Evolutionary conservation across 1,140 invertebrate species (phyloP).

Genomic region (Drosophila ambigua): DNA sequence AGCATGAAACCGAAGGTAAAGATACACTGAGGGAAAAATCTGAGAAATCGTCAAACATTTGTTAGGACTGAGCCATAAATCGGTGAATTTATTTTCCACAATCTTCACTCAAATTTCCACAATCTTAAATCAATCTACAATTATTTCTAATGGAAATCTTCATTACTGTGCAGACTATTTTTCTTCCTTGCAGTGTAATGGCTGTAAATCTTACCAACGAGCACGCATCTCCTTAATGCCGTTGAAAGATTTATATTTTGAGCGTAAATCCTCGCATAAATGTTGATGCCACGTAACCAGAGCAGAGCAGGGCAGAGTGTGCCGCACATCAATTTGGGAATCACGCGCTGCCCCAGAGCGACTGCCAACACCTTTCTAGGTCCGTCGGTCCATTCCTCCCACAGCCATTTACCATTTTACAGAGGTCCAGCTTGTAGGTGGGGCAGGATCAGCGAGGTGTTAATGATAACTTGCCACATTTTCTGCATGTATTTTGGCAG

Average conservation of each 20-base stretch:
- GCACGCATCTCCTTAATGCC: constrained; percentile 36
- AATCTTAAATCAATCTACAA: too few species aligned
- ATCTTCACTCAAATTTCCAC: too few species aligned
- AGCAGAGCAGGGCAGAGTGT: constrained; percentile 11
- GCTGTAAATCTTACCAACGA: constrained; percentile 18
- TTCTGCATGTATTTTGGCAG: constrained; percentile 26
- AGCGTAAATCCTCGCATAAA: constrained; percentile 63
- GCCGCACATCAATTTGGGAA: constrained; percentile 57
- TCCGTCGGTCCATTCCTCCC: not conserved
- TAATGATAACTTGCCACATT: constrained; percentile 60
- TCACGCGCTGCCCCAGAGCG: constrained; percentile 28
- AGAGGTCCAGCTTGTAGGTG: not conserved
- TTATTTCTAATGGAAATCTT: too few species aligned
- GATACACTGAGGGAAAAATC: too few species aligned
- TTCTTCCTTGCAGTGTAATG: constrained; percentile 3
- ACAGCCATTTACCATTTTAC: constrained; percentile 35
- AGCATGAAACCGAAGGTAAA: not conserved
- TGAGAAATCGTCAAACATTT: too few species aligned
- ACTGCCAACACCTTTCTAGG: constrained; percentile 52
- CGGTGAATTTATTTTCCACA: too few species aligned
- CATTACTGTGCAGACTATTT: too few species aligned
- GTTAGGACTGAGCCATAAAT: too few species aligned
- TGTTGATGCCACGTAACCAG: constrained; percentile 54
- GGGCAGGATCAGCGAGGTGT: constrained; percentile 61
- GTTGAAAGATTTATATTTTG: constrained; percentile 61